Evolutionary conservation across 2,113 vertebrate species (phyloP).

Genomic region (Hypocryptadius cinnamomeus): DNA sequence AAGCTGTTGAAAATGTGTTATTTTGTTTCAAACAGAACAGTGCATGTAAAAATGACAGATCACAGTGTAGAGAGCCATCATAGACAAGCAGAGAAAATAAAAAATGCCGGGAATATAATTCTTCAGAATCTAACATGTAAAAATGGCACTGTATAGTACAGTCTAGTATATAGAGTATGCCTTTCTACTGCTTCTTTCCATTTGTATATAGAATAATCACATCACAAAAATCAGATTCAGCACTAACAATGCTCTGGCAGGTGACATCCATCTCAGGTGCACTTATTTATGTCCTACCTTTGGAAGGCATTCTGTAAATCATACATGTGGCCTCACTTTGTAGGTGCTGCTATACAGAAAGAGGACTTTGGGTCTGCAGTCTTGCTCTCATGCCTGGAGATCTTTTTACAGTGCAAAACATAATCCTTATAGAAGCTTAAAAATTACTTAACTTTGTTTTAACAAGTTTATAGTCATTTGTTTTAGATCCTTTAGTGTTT

Average conservation of each 20-base stretch:
- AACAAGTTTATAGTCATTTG: too few relatives aligned
- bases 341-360: not conserved
- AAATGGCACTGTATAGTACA: not conserved
- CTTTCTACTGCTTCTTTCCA: not conserved
- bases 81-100: not conserved
- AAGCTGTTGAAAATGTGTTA: not conserved
- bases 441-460: not conserved
- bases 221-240: not conserved
- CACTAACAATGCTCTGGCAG: not conserved
- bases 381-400: not conserved
- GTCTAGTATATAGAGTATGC: not conserved
- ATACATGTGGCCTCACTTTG: not conserved
- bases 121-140: not conserved
- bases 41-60: not conserved
- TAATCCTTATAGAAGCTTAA: not conserved
- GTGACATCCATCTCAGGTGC: not conserved
- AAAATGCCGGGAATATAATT: not conserved
- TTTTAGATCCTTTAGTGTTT: not conserved
- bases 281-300: not conserved
- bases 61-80: not conserved
- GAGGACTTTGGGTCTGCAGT: not conserved
- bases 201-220: not conserved
- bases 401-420: not conserved
- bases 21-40: not conserved
- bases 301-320: not conserved